Evolutionary conservation across 1,140 invertebrate genomes (phyloP), one percentile per base, ranked within the genome.

Genomic region (Mercenaria mercenaria): DNA sequence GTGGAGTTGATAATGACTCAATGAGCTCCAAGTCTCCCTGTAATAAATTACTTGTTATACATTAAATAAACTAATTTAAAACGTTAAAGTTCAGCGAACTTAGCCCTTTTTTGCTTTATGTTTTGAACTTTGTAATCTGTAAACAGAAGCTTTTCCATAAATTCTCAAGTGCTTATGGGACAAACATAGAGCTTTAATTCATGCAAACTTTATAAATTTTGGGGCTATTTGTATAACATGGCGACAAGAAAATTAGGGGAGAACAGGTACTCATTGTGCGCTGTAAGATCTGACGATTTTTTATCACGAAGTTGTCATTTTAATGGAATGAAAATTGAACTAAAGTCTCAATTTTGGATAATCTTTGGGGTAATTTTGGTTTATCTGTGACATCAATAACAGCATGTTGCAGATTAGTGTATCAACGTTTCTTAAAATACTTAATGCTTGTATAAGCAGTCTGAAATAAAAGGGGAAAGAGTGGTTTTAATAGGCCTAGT

Each of bases 291-390:
- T 67, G n/a, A 32, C 26, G 61, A 29, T 29, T 37, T 67, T 67
- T 67, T 67, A 67, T 67, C 61, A 67, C n/a, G 6, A 67, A 1
- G 61, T 67, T 67, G 32, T 67, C n/a, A 67, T 67, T 67, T 67
- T 67, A 67, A 67, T 67, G 32, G n/a, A 11, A 32, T 32, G n/a
- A 32, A 67, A 1, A 8, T 8, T 29, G 61, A 67, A 67, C 61
- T 29, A 67, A 3, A 67, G 61, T 67, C 61, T 67, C 11, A 29
- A 23, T 67, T 67, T 11, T 23, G 61, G 11, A 67, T 37, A 67
- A 67, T 3, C 61, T 29, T 29, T 23, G 11, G n/a, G 11, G 29
- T 4, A 67, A 32, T 67, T 32, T 4, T 32, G 61, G 32, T 67
- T 32, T 32, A 29, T 67, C 8, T 4, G 26, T 67, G 8, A 56